Conservation (phyloP, 2,888 invertebrate genomes). For the Tetragonula carbonaria region DNA sequence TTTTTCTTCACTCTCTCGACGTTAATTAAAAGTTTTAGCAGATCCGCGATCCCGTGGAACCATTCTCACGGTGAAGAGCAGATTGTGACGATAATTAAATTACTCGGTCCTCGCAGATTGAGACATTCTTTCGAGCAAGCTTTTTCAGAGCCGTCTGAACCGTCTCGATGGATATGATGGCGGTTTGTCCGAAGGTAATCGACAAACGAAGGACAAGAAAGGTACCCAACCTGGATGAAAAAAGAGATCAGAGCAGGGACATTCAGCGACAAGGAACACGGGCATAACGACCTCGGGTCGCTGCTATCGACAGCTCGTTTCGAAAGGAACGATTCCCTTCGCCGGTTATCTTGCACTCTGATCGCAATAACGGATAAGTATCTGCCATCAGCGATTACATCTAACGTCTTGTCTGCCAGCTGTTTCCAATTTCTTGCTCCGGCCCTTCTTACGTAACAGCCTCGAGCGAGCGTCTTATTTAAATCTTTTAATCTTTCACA, state of each 20-base stretch:
- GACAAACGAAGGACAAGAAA: slow-evolving; percentile 29
- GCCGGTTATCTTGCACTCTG: slow-evolving; percentile 12
- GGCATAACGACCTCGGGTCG: slow-evolving; percentile 28
- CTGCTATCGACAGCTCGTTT: slow-evolving; percentile 63
- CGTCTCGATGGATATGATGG: background rate
- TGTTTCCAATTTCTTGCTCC: background rate
- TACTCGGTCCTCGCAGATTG: background rate
- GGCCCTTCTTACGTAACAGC: background rate
- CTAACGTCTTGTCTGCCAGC: background rate
- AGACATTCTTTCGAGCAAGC: background rate
- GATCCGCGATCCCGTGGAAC: no score
- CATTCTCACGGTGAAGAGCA: background rate
- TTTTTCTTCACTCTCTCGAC: no score
- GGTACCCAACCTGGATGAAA: slow-evolving; percentile 22
- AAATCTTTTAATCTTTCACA: background rate
- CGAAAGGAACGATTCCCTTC: slow-evolving; percentile 33
- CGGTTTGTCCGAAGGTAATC: slow-evolving; percentile 14
- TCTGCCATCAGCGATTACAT: slow-evolving; percentile 8
- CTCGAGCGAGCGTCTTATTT: no score
- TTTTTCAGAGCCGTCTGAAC: background rate
- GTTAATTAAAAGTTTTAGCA: no score
- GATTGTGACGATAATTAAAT: no score
- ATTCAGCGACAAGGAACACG: slow-evolving; percentile 46
- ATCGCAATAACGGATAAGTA: slow-evolving; percentile 48
- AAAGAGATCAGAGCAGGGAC: slow-evolving; percentile 36